Evolutionary conservation across 2,113 vertebrate species (phyloP), one percentile per base, ranked within the genome.

Genomic region (Hepsetus odoe): DNA sequence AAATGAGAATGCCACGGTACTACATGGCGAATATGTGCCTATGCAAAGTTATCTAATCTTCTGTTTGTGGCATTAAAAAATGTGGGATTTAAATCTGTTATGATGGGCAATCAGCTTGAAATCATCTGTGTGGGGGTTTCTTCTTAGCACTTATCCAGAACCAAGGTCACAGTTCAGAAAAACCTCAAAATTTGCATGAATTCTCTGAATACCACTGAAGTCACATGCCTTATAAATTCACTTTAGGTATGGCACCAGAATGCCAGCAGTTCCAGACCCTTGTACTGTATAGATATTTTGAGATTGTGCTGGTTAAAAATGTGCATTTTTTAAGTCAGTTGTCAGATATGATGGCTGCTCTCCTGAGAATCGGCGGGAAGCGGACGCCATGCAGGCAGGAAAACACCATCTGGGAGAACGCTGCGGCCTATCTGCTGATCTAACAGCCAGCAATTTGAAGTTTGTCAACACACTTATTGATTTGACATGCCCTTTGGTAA

Each of bases 401-500:
- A 82, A 76, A 82, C 58, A 76, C 77, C 80, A 82, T 82, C 81
- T 85, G 74, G 64, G 61, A 35, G 40, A n/a, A 22, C 65, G 35
- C 70, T 72, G 46, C 32, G 51, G 67, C 70, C 75, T 72, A 72
- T 75, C 77, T 79, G 75, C 35, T 73, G 46, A 82, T 77, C 59
- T 81, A 70, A 59, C 78, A 70, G 74, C n/a, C 70, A 81, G 70
- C 70, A 74, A 74, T 80, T 49, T 78, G 65, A 80, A 80, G 77
- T 82, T 82, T 82, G 77, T 80, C 71, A 78, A 77, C 85, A 84
- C 55, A 53, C 33, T 33, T 78, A 80, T 82, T 82, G 74, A 86
- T 86, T 80, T 75, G 71, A 86, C 80, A 78, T 70, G 77, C 84
- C 82, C 80, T 84, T 84, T 82, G 24, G 72, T 80, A 84, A 84